phyloP scores from a whole-genome alignment of 2,888 invertebrate species.

The Papilio gigon region DNA sequence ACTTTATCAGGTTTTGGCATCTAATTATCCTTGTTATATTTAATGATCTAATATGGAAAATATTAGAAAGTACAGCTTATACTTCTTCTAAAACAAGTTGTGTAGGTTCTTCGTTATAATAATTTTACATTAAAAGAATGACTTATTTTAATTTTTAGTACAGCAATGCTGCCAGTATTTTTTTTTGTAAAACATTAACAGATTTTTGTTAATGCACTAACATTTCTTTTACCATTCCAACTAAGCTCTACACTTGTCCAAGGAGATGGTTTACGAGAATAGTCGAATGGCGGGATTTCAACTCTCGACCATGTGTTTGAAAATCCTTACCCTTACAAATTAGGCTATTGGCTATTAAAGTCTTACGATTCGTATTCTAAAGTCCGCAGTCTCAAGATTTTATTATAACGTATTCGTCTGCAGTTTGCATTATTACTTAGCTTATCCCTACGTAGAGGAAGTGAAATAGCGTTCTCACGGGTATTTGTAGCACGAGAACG shows the following conservation, averaged over 20 bases:
- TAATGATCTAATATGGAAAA: neutral
- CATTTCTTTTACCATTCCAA: too few species aligned
- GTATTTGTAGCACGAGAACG: conserved; percentile 35
- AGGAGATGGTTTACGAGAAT: too few species aligned
- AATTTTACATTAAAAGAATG: too few species aligned
- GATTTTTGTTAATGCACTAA: too few species aligned
- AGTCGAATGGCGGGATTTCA: too few species aligned
- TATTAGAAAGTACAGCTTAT: neutral
- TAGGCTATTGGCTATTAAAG: neutral
- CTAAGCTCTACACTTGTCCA: too few species aligned
- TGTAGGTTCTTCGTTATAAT: neutral
- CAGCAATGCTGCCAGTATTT: too few species aligned
- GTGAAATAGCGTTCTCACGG: conserved; percentile 35
- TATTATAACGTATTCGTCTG: neutral
- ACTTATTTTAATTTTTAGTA: too few species aligned
- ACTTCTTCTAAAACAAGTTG: neutral
- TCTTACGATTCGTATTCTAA: neutral
- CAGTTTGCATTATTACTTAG: conserved; percentile 6
- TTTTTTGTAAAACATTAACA: too few species aligned
- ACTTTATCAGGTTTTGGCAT: neutral
- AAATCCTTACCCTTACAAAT: too few species aligned
- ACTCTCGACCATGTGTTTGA: too few species aligned
- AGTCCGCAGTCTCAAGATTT: neutral
- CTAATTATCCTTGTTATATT: neutral
- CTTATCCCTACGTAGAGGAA: conserved; percentile 24